A percentile compares a stretch with the other conserved stretches of the same genome.
phyloP scores from a whole-genome alignment of 2,113 vertebrate genomes.

The Electrona antarctica region DNA sequence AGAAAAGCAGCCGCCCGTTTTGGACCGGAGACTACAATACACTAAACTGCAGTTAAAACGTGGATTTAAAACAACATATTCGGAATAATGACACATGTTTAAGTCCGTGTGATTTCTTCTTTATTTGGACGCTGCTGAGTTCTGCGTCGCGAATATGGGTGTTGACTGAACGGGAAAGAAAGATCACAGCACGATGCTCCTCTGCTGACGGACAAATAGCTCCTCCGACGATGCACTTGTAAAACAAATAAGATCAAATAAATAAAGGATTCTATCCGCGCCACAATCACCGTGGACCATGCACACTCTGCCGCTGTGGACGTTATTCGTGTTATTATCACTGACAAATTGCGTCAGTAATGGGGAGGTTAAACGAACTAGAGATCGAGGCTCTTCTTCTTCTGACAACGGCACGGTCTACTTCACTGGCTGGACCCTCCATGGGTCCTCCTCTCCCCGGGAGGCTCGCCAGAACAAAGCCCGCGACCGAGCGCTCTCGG shows the following conservation, averaged over 20 bases:
- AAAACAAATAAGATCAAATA: constrained; percentile 25
- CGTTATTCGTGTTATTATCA: constrained; percentile 66
- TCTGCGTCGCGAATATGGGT: constrained; percentile 53
- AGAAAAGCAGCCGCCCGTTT: background rate
- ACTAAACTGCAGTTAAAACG: constrained; percentile 19
- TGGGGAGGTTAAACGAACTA: constrained; percentile 47
- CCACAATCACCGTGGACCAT: constrained; percentile 65
- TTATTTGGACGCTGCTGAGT: background rate
- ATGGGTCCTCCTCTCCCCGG: constrained; percentile 34
- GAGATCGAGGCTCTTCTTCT: constrained; percentile 24
- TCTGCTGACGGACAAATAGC: constrained; percentile 26
- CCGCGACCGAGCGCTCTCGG: constrained; percentile 45
- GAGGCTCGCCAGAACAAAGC: constrained; percentile 56
- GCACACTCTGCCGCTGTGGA: constrained; percentile 68
- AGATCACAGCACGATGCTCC: background rate
- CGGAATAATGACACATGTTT: constrained; percentile 50
- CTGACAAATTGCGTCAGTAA: constrained; percentile 33
- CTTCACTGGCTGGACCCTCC: constrained; percentile 39
- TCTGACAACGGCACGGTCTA: constrained; percentile 29
- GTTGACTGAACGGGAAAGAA: constrained; percentile 57
- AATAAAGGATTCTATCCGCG: constrained; percentile 38
- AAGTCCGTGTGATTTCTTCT: background rate
- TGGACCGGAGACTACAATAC: background rate
- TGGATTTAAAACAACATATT: background rate
- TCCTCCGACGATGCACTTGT: constrained; percentile 51